Evolutionary conservation across 2,113 vertebrate genomes (phyloP), one percentile per base, ranked within the genome.

Genomic region (Podilymbus podiceps): DNA sequence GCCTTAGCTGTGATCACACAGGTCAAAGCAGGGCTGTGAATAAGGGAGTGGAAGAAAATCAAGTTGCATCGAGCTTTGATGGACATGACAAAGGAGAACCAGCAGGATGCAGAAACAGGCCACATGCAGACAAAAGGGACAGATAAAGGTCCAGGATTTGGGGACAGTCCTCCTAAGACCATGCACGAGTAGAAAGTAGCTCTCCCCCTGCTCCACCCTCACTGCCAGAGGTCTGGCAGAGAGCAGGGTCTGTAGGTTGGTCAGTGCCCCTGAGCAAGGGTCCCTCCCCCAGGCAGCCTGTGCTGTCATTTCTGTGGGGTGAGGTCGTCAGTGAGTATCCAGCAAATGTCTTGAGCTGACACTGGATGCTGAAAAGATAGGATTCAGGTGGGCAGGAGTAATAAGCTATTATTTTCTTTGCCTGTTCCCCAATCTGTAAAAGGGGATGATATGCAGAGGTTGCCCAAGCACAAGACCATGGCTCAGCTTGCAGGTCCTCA

Each of bases 381-480:
- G 13, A 15, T 30, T 64, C 46, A 25, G 38, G 44, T 42, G 40
- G 63, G 42, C n/a, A 58, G 73, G 28, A 66, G 35, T 19, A 50
- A 69, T 42, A 50, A 55, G 22, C 1, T 35, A 0, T 16, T 17
- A 5, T 58, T 73, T 76, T 11, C 46, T 64, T 24, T 73, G 31
- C 50, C 24, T n/a, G 3, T 9, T 69, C 46, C 46, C 15, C 9
- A 4, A 21, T 18, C 16, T 52, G 10, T 22, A 35, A 1, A 0
- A 80, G 30, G 19, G 62, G 53, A 30, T 58, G 50, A 59, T 15
- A 18, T 2, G 8, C 42, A 66, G 55, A n/a, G 16, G n/a, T 11
- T 83, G 50, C 46, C 35, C 7, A 4, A 50, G 77, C 2, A 0
- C 38, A 27, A 1, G 4, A 2, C 0, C 31, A 12, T 7, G 6